phyloP scores from a whole-genome alignment of 2,888 invertebrate genomes.

The Meloe dianella region DNA sequence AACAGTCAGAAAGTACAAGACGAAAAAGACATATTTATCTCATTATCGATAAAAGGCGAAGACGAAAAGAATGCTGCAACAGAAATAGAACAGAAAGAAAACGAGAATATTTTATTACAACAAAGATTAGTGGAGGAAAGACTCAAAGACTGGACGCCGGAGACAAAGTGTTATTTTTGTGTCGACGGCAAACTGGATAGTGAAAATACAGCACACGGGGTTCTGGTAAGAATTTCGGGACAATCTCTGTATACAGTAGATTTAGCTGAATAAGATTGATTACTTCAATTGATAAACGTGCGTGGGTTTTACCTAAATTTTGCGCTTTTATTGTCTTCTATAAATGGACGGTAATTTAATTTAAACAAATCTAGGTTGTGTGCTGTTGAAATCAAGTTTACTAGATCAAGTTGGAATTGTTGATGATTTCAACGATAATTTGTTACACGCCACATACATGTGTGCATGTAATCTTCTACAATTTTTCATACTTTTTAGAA shows the following conservation, averaged over 20 bases:
- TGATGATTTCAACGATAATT: constrained; percentile 9
- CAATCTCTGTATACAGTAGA: background rate
- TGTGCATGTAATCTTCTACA: background rate
- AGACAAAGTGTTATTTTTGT: constrained; percentile 82
- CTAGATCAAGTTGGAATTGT: constrained; percentile 19
- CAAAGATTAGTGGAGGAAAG: constrained; percentile 49
- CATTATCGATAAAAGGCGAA: constrained; percentile 38
- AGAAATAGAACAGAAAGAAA: constrained; percentile 42
- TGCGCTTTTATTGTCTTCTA: constrained; percentile 27
- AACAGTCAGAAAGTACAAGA: constrained; percentile 15
- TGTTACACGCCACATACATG: background rate
- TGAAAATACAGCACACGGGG: constrained; percentile 64
- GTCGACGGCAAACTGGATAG: constrained; percentile 73
- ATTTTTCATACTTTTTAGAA: no score
- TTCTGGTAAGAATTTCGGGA: constrained; percentile 59
- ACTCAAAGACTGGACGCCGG: constrained; percentile 76
- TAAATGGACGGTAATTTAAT: constrained; percentile 36
- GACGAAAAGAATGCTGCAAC: constrained; percentile 43
- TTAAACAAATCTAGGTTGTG: constrained; percentile 16
- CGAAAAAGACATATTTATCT: constrained; percentile 28
- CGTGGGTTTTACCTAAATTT: background rate
- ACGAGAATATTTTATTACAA: constrained; percentile 39
- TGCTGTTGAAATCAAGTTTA: constrained; percentile 17
- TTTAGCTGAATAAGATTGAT: background rate
- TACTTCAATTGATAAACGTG: background rate